phyloP scores from a whole-genome alignment of 2,113 vertebrate genomes.

The Tachysurus fulvidraco region DNA sequence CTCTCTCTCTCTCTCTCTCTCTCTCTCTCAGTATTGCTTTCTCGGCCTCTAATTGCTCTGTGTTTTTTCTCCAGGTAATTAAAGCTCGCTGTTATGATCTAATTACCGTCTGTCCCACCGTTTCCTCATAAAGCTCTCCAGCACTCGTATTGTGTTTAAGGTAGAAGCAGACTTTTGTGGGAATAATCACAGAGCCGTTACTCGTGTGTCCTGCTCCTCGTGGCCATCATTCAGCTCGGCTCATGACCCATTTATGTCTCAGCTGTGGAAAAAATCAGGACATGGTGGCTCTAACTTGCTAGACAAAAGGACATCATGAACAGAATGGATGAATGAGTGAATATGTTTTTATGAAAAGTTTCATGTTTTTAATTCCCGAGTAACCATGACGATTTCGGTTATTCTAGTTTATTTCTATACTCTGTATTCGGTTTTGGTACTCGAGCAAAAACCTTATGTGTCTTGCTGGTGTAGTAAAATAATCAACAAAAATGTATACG shows the following conservation, averaged over 20 bases:
- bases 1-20: neutral
- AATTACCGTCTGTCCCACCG: conserved; percentile 49
- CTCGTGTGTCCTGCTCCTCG: neutral
- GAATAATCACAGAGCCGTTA: neutral
- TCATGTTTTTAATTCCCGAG: neutral
- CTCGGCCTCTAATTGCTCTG: conserved; percentile 60
- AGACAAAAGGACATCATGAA: no score
- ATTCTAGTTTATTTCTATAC: neutral
- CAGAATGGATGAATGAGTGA: neutral
- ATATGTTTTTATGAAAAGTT: neutral
- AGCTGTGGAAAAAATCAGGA: neutral
- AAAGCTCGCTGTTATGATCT: conserved; percentile 48
- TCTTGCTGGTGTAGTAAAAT: neutral
- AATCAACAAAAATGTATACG: no score
- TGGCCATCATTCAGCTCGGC: neutral
- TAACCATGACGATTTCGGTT: neutral
- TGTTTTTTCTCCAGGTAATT: conserved; percentile 65
- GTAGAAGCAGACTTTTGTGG: neutral
- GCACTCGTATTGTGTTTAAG: neutral
- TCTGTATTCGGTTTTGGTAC: neutral
- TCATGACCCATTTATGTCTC: neutral
- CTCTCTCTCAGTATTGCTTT: neutral
- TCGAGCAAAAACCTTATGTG: no score
- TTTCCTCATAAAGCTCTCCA: neutral
- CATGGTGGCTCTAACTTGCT: neutral